Evolutionary conservation across 64 coral and sea anemone genomes (phyloP), one percentile per base, ranked within the genome.

Genomic region (Platygyra sinensis): DNA sequence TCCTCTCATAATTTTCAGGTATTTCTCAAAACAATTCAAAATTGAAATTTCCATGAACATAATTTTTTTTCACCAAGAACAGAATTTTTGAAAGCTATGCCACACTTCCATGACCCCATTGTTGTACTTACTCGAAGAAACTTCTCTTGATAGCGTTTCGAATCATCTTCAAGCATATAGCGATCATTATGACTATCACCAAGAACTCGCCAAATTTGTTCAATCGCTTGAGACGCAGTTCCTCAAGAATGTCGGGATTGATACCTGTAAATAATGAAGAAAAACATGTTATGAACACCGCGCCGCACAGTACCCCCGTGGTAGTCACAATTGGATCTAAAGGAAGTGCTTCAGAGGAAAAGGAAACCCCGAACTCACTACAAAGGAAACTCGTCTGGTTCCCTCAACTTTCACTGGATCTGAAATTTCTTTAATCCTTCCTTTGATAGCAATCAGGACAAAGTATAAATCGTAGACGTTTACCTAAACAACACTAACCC

Each of bases 91-190:
- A 5, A 75, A 39, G 5, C 7, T 39, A 19, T 42, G 15, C 16
- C 33, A 38, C 10, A 19, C 18, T 24, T 65, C 36, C 20, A 19
- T 15, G 29, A 19, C 31, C 13, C 28, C 28, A 52, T 15, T 13
- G 10, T 13, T 12, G 75, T 27, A 78, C 75, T 52, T 46, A 52
- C 75, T 78, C 13, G 75, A 24, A 78, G 27, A 78, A 51, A 14
- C 73, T 76, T 18, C 24, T 78, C 75, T 78, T 78, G 19, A 12
- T 46, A 54, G 75, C 75, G 10, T 54, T 78, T 46, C 75, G 33
- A 52, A 78, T 49, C 73, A 67, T 67, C 24, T 67, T 20, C 19
- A 67, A 22, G 19, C 63, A 24, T 6, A 20, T 18, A 22, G 8
- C 63, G 17, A 19, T 20, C 63, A 67, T 67, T 25, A 67, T 24